Percentiles rank a stretch among this genome's conserved stretches.
Evolutionary conservation across 2,888 invertebrate genomes (phyloP).

Genomic region (Ochropleura leucogaster): DNA sequence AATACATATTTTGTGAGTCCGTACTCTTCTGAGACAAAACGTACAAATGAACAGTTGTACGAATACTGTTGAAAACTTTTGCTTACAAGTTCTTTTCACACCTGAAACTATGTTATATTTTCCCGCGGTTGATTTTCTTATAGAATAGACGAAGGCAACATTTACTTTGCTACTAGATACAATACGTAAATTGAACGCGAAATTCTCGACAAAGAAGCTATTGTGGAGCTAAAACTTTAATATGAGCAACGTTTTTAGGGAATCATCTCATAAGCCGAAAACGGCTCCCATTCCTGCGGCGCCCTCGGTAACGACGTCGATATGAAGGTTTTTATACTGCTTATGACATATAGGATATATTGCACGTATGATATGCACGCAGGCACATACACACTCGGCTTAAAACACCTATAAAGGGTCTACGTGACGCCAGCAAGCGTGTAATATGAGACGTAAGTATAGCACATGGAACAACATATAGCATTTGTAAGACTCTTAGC

Average conservation of each 20-base stretch:
- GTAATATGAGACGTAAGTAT: conserved; percentile 28
- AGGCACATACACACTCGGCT: conserved; percentile 37
- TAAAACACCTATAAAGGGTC: conserved; percentile 48
- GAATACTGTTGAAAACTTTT: conserved; percentile 17
- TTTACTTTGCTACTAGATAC: conserved; percentile 37
- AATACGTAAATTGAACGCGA: conserved; percentile 50
- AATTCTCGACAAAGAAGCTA: conserved; percentile 49
- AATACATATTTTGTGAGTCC: conserved; percentile 27
- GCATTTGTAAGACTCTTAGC: conserved; percentile 11
- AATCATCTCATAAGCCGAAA: conserved; percentile 58
- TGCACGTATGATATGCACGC: conserved; percentile 53
- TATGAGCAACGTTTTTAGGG: conserved; percentile 62
- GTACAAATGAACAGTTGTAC: not conserved
- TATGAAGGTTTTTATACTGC: conserved; percentile 63
- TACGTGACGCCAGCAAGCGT: conserved; percentile 50
- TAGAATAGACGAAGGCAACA: conserved; percentile 12
- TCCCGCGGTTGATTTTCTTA: conserved; percentile 15
- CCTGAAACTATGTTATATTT: conserved; percentile 38
- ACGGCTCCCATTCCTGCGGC: conserved; percentile 44
- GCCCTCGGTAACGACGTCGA: conserved; percentile 60
- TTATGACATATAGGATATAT: conserved; percentile 61
- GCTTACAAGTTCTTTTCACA: conserved; percentile 15
- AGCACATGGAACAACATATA: conserved; percentile 6
- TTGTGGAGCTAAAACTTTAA: conserved; percentile 61
- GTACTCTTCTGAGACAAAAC: conserved; percentile 3